A percentile compares a stretch with the other conserved stretches of the same genome.
These are phyloP conservation scores for Piaya cayana DNA, from an alignment of 2,113 vertebrate species.

Conservation along the genomic window DNA sequence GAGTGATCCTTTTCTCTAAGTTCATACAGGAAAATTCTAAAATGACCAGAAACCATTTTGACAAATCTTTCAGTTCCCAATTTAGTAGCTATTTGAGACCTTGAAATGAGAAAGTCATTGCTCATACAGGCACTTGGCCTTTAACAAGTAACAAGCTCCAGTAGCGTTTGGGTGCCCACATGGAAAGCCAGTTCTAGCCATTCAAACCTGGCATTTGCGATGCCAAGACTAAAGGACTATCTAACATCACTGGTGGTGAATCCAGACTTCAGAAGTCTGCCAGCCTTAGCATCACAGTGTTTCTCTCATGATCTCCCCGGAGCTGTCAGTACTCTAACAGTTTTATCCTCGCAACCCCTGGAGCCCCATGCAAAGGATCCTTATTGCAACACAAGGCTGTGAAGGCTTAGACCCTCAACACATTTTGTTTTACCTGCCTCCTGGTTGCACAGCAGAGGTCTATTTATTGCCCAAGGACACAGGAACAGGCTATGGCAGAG, in stretches of 20 bases:
- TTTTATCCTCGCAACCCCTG: neutral
- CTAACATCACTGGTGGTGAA: fast-evolving
- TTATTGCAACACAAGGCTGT: neutral
- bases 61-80: neutral
- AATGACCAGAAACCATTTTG: neutral
- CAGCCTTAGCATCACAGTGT: neutral
- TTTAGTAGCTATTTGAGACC: neutral
- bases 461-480: fast-evolving
- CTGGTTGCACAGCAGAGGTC: neutral
- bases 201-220: neutral
- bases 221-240: neutral
- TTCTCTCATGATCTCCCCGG: neutral
- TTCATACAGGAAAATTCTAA: neutral
- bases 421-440: neutral
- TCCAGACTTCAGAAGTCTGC: neutral
- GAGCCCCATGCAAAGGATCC: fast-evolving
- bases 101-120: fast-evolving
- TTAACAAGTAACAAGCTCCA: neutral
- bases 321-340: neutral
- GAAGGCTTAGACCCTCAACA: neutral
- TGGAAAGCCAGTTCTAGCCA: neutral
- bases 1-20: neutral
- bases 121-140: neutral
- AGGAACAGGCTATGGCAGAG: neutral
- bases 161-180: neutral